Evolutionary conservation across 2,888 invertebrate genomes (phyloP), one percentile per base, ranked within the genome.

Genomic region (Epistrophe eligans): DNA sequence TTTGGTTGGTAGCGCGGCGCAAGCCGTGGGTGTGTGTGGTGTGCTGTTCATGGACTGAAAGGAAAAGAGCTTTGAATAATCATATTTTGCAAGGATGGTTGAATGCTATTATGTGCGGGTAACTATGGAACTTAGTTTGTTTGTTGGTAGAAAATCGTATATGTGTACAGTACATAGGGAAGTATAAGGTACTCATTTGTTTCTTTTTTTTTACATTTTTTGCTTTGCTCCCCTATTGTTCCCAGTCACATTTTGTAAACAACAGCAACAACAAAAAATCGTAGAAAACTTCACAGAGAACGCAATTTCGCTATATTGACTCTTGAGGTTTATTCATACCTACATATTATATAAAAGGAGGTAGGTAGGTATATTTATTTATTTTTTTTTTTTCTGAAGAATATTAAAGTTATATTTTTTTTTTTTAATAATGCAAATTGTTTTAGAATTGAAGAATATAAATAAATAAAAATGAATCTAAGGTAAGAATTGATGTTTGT

Each of bases 71-170:
- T 79, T 79, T 79, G 83, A 79, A 87, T 87, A 83, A 87, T 79
- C 87, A 87, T 83, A 83, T 79, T 87, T 83, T 76, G 71, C 71
- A 76, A 62, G 83, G 79, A 76, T 74, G 83, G 83, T 76, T 87
- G 79, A 79, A 83, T 83, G 60, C 76, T 76, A 87, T 87, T 79
- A 87, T 79, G 83, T 79, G 24, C 24, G 55, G 81, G 77, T 81
- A 67, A 81, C 73, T 81, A 62, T 45, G 45, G 55, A 66, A 66
- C 77, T 77, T 52, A 71, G 66, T 79, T 67, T 67, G 70, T 71
- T 71, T 66, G 77, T n/a, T n/a, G n/a, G n/a, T n/a, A n/a, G n/a
- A n/a, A n/a, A n/a, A n/a, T n/a, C n/a, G n/a, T n/a, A n/a, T n/a
- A n/a, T n/a, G n/a, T n/a, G n/a, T n/a, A n/a, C n/a, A n/a, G n/a